These are phyloP conservation scores for Lepus oiostolus DNA, from an alignment of 2,797 vertebrate genomes.

Conservation along the genomic window DNA sequence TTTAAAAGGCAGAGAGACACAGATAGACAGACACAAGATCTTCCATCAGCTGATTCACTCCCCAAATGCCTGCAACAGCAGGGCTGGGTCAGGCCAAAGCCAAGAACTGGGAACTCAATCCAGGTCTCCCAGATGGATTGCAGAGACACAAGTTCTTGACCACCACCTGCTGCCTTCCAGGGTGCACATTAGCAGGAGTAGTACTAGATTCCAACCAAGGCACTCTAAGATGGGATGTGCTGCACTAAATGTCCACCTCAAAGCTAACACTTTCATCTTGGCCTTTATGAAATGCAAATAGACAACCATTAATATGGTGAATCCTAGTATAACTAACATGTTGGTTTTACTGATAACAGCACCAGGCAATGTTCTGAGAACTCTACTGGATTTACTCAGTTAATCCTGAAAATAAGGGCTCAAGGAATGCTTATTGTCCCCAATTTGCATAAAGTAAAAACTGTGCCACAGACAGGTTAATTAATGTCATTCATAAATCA, in stretches of 20 bases:
- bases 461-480: background rate
- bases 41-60: no score
- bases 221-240: no score
- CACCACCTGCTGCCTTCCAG: no score
- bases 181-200: no score
- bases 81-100: background rate
- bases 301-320: background rate
- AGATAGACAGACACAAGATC: no score
- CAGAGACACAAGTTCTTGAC: no score
- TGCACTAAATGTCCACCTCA: no score
- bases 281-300: background rate
- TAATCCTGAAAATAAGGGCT: background rate
- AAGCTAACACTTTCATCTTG: background rate
- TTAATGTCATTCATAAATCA: background rate
- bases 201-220: no score
- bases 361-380: background rate
- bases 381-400: background rate
- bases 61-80: no score
- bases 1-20: no score
- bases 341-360: background rate
- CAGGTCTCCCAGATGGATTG: no score
- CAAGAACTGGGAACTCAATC: no score
- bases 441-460: background rate
- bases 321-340: background rate
- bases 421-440: background rate